A percentile compares a stretch with the other conserved stretches of the same genome.
These are phyloP conservation scores for Brachyhypopomus occidentalis DNA, from an alignment of 2,113 vertebrate genomes.

Conservation along the genomic window DNA sequence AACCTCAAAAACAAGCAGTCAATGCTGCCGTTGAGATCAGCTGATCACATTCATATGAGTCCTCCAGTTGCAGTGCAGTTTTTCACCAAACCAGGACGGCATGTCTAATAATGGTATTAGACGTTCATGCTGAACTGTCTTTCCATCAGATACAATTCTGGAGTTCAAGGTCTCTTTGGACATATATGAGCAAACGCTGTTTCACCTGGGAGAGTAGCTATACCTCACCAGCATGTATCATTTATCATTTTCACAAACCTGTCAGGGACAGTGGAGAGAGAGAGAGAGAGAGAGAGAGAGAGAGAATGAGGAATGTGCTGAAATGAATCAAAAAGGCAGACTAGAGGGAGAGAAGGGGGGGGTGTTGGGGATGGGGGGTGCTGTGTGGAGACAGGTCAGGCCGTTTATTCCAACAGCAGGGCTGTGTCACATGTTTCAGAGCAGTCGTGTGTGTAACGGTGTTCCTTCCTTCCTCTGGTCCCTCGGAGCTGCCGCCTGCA, in stretches of 20 bases:
- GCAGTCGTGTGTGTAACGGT: background rate
- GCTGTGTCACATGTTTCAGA: background rate
- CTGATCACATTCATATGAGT: background rate
- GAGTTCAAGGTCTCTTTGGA: constrained; percentile 12
- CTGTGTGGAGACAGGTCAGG: background rate
- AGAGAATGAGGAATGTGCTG: background rate
- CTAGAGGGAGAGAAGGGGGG: background rate
- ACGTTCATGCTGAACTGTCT: constrained; percentile 1
- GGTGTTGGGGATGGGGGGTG: background rate
- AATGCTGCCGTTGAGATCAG: constrained; percentile 16
- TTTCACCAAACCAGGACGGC: background rate
- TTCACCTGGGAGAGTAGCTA: background rate
- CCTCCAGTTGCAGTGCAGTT: background rate
- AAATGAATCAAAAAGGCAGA: background rate
- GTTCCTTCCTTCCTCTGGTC: background rate
- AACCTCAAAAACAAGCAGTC: background rate
- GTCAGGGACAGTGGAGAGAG: background rate
- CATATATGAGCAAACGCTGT: background rate
- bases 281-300: background rate
- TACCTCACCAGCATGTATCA: background rate
- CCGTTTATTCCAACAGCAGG: background rate
- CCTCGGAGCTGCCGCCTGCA: background rate
- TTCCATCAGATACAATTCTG: constrained; percentile 11
- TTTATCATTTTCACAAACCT: background rate
- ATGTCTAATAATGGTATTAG: constrained; percentile 15